Percentiles rank a stretch among this genome's conserved stretches.
Conservation (phyloP, 2,113 vertebrate species). For the Athene cunicularia region DNA sequence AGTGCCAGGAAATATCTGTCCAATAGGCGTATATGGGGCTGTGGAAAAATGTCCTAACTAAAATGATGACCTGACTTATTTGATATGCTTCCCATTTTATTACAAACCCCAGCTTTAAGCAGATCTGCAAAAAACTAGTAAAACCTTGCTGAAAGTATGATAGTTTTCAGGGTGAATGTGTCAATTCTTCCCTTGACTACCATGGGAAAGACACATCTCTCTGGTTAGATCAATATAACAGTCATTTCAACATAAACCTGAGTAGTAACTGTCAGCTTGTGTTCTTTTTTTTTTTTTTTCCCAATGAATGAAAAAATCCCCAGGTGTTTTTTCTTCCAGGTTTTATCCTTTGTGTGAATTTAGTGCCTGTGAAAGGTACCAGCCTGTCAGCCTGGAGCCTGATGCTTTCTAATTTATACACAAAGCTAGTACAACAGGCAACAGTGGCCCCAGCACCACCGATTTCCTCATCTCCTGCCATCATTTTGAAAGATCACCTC, state of each 20-base stretch:
- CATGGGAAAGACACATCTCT: not conserved
- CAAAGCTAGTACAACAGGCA: conserved; percentile 9
- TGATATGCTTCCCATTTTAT: not conserved
- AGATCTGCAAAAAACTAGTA: not conserved
- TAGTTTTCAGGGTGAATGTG: not conserved
- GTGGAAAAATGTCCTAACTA: not conserved
- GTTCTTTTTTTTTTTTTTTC: not conserved
- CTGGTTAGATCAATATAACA: not conserved
- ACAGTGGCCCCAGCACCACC: not conserved
- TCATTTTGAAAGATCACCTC: conserved; percentile 27
- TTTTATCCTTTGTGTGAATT: conserved; percentile 28
- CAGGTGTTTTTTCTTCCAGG: not conserved
- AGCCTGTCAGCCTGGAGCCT: not conserved
- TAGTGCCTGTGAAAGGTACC: conserved; percentile 13
- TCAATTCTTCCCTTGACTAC: not conserved
- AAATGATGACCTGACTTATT: not conserved
- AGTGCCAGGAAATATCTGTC: not conserved
- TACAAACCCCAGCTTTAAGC: not conserved
- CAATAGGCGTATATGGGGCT: not conserved
- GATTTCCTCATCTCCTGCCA: conserved; percentile 11
- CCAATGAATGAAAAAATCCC: not conserved
- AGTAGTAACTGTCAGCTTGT: not conserved
- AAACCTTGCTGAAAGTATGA: not conserved
- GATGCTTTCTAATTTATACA: conserved; percentile 37
- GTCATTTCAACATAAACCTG: not conserved